A percentile compares a stretch with the other conserved stretches of the same genome.
Conservation (phyloP, 2,113 vertebrate species). For the Holacanthus passer region DNA sequence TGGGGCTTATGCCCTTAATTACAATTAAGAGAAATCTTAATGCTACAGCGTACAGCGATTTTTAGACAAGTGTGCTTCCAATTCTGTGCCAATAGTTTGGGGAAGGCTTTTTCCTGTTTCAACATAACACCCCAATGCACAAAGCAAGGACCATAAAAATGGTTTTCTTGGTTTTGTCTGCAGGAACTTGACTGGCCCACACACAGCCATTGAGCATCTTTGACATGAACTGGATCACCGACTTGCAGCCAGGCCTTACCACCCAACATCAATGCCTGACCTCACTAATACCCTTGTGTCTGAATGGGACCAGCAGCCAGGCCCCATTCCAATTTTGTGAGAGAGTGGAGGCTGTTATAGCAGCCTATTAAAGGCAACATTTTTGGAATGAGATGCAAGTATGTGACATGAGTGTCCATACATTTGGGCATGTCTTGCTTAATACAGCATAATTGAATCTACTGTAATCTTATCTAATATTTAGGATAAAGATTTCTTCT, state of each 20-base stretch:
- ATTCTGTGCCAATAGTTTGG: neutral
- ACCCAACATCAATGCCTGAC: neutral
- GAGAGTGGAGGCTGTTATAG: neutral
- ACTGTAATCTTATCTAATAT: neutral
- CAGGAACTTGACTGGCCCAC: neutral
- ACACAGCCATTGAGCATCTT: neutral
- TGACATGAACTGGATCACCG: neutral
- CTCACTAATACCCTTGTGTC: neutral
- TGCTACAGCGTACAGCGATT: neutral
- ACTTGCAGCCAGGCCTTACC: neutral
- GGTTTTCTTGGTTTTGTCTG: neutral
- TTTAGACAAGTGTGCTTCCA: neutral
- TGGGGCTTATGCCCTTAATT: neutral
- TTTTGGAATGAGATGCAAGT: neutral
- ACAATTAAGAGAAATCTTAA: neutral
- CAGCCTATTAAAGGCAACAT: neutral
- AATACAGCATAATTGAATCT: neutral
- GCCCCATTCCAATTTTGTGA: neutral
- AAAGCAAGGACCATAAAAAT: neutral
- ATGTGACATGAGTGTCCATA: neutral
- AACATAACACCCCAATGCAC: neutral
- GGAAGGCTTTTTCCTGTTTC: neutral
- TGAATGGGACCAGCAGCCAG: neutral
- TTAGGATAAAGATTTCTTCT: neutral
- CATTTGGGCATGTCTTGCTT: neutral